phyloP scores from a whole-genome alignment of 2,888 invertebrate genomes.

The Synanthedon formicaeformis region DNA sequence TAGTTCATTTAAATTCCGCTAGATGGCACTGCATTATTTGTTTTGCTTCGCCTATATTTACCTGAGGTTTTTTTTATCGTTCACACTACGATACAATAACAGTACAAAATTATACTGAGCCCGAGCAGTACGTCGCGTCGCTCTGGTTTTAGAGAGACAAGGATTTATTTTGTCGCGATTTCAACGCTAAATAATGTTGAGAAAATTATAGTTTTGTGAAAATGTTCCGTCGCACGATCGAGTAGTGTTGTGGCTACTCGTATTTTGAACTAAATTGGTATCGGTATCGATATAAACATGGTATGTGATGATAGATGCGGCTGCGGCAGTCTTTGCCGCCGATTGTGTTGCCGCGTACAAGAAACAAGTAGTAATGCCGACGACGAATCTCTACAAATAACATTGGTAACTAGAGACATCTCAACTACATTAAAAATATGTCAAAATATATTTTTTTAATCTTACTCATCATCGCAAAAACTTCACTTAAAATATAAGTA shows the following conservation, averaged over 20 bases:
- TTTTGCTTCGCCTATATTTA: background rate
- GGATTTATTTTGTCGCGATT: background rate
- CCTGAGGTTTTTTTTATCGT: background rate
- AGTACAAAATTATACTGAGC: background rate
- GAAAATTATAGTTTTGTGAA: conserved; percentile 36
- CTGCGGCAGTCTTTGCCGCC: conserved; percentile 47
- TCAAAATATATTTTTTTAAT: too few species aligned
- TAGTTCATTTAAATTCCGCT: background rate
- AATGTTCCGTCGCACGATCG: conserved; percentile 23
- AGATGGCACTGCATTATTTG: background rate
- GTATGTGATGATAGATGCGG: conserved; percentile 42
- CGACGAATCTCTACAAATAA: conserved; percentile 27
- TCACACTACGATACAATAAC: background rate
- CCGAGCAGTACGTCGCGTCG: background rate
- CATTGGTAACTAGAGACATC: conserved; percentile 24
- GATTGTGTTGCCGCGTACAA: conserved; percentile 42
- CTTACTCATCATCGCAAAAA: too few species aligned
- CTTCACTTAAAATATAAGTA: too few species aligned
- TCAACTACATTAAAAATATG: too few species aligned
- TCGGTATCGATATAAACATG: conserved; percentile 13
- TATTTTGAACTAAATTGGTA: background rate
- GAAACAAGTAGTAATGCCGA: conserved; percentile 13
- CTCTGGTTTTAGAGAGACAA: background rate
- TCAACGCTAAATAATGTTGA: background rate
- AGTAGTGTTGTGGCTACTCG: conserved; percentile 14